These are phyloP conservation scores for Halcyon smyrnensis DNA, from an alignment of 2,797 vertebrate genomes.

Conservation along the genomic window DNA sequence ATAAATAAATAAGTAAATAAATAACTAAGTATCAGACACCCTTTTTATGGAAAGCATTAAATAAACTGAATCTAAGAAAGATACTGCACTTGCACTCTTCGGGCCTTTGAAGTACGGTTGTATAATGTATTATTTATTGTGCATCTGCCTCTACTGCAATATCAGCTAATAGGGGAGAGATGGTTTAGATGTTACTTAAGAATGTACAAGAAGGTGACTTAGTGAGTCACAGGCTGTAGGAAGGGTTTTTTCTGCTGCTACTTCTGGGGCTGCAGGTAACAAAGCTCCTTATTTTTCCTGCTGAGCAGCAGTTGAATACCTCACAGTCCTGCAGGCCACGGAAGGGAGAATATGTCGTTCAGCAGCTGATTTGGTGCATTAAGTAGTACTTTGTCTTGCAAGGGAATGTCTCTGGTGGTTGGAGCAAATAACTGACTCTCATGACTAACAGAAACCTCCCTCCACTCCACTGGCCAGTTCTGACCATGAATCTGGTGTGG, in stretches of 20 bases:
- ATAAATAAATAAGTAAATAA: slow-evolving; percentile 29
- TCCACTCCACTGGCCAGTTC: background rate
- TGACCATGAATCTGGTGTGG: background rate
- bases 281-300: background rate
- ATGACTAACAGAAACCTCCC: background rate
- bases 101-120: slow-evolving; percentile 32
- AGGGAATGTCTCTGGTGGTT: background rate
- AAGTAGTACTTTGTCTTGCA: background rate
- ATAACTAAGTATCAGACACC: background rate
- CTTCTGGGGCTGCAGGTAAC: background rate
- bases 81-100: background rate
- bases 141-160: slow-evolving; percentile 26
- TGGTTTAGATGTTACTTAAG: slow-evolving; percentile 20
- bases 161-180: slow-evolving; percentile 30
- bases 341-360: background rate
- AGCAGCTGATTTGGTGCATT: background rate
- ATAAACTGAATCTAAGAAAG: slow-evolving; percentile 12
- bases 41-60: slow-evolving; percentile 28
- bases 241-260: background rate
- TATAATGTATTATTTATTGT: slow-evolving; percentile 69
- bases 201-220: background rate
- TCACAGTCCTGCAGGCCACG: background rate
- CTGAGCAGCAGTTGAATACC: background rate
- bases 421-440: background rate
- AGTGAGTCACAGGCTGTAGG: background rate